A percentile compares a stretch with the other conserved stretches of the same genome.
phyloP scores from a whole-genome alignment of 2,888 invertebrate species.

The Mythimna lalbum region DNA sequence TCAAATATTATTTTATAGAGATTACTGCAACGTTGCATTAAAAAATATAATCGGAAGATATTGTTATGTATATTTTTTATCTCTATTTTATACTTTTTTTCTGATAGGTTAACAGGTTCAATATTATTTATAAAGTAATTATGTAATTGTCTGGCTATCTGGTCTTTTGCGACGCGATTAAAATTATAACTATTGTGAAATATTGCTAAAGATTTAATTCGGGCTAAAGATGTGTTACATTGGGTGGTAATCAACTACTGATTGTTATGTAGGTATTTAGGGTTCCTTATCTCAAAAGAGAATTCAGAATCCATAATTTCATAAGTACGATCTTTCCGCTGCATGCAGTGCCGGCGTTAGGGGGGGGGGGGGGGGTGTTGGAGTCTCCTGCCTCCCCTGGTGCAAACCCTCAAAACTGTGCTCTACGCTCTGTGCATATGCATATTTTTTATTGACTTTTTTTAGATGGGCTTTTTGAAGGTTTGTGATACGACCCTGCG shows the following conservation, averaged over 20 bases:
- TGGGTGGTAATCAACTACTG: constrained; percentile 31
- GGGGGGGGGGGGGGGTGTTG: no score
- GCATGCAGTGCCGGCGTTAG: no score
- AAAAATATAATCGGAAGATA: constrained; percentile 1
- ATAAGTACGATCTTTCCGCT: no score
- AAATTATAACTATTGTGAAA: constrained; percentile 11
- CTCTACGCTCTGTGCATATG: no score
- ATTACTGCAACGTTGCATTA: constrained; percentile 28
- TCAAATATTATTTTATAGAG: constrained; percentile 16
- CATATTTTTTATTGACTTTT: no score
- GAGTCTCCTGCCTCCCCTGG: no score
- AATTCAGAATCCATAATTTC: background rate
- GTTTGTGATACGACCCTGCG: no score
- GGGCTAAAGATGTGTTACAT: constrained; percentile 28
- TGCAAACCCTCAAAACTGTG: no score
- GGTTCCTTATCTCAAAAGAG: background rate
- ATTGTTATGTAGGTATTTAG: constrained; percentile 4
- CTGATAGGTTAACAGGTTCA: constrained; percentile 30
- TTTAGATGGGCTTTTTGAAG: no score
- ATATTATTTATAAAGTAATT: constrained; percentile 42
- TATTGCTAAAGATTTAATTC: constrained; percentile 50
- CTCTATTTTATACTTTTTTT: constrained; percentile 24
- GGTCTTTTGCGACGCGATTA: constrained; percentile 25
- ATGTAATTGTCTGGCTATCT: constrained; percentile 40
- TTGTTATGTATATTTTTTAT: constrained; percentile 30